Evolutionary conservation across 2,888 invertebrate genomes (phyloP), one percentile per base, ranked within the genome.

Genomic region (Orthosia incerta): DNA sequence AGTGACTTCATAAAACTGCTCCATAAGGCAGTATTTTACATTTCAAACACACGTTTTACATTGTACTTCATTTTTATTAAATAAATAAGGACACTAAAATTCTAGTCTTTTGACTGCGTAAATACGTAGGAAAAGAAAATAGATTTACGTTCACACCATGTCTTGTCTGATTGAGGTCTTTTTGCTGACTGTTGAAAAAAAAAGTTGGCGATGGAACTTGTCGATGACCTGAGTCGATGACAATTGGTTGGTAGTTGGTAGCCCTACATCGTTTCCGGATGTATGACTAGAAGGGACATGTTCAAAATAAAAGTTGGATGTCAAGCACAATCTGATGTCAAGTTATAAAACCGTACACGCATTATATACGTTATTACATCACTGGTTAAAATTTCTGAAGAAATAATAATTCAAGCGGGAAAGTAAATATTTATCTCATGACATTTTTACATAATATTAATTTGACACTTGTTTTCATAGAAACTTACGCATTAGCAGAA

Each of bases 81-180:
- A 74, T 65, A 74, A 76, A n/a, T 71, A 80, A 50, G 65, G 71
- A 63, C 72, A 83, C 73, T 68, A 83, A 84, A 78, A 76, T 71
- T 82, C 66, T 66, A 86, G 85, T 76, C 70, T 76, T 79, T 80
- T 79, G 83, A 86, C 83, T 83, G 82, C 85, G 79, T 82, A 87
- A 80, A 82, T 85, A 80, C 69, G 73, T 67, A 71, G 76, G 71
- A 80, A 86, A 80, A 80, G 77, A 84, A 82, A 85, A 87, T 81
- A 86, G 80, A 86, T 76, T 80, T 87, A 88, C 86, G 81, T 87
- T 93, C 89, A 92, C 94, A 93, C 93, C 93, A 94, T 94, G 87
- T 86, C 86, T 93, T 91, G 91, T 93, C 91, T 92, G 92, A 91
- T 89, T 92, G 93, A 93, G 92, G 90, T 91, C 83, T 88, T 87